phyloP scores from a whole-genome alignment of 2,113 vertebrate genomes.

The Catharus bicknelli region DNA sequence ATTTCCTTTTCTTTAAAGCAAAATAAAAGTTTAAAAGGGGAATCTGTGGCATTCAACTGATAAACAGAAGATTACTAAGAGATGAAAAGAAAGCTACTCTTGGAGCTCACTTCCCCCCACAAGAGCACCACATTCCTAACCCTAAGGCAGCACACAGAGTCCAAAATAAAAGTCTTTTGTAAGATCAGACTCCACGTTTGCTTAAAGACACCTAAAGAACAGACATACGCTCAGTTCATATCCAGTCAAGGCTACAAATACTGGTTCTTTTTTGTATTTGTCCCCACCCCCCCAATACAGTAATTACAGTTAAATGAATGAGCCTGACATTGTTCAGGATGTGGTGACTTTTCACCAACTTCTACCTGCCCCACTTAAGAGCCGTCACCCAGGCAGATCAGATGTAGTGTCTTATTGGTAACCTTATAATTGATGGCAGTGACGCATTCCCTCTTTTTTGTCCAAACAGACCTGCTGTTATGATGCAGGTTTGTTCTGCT shows the following conservation, averaged over 20 bases:
- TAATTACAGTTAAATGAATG: constrained; percentile 86
- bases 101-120: constrained; percentile 80
- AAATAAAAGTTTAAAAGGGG: constrained; percentile 84
- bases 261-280: constrained; percentile 72
- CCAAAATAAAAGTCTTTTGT: constrained; percentile 79
- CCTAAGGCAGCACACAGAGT: constrained; percentile 87
- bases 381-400: constrained; percentile 74
- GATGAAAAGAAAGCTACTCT: constrained; percentile 82
- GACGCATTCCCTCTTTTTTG: constrained; percentile 79
- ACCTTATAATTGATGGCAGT: constrained; percentile 83
- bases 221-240: constrained; percentile 81
- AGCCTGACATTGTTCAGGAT: constrained; percentile 77
- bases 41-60: constrained; percentile 80
- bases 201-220: constrained; percentile 83
- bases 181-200: constrained; percentile 82
- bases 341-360: constrained; percentile 71
- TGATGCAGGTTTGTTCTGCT: constrained; percentile 53
- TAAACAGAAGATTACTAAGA: constrained; percentile 80
- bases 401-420: constrained; percentile 84
- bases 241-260: constrained; percentile 84
- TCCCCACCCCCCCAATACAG: constrained; percentile 75
- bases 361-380: constrained; percentile 69
- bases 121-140: constrained; percentile 84
- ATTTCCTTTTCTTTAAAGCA: constrained; percentile 82
- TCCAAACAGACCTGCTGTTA: constrained; percentile 76